phyloP scores from a whole-genome alignment of 2,888 invertebrate species.

The Drosophila fulvimacula region DNA sequence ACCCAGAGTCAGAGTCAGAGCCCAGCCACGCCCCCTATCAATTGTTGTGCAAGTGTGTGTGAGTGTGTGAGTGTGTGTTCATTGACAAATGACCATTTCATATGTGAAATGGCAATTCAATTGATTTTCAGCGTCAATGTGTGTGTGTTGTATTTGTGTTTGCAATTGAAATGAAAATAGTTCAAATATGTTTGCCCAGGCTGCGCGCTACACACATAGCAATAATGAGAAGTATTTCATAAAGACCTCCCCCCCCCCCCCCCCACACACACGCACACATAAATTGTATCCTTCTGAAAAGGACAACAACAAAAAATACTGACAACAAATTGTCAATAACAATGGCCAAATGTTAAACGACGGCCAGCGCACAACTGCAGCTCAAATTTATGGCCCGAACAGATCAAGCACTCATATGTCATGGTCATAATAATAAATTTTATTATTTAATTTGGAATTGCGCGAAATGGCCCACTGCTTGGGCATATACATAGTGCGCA shows the following conservation, averaged over 20 bases:
- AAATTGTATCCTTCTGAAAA: slow-evolving; percentile 56
- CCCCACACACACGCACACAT: slow-evolving; percentile 13
- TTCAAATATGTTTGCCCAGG: slow-evolving; percentile 71
- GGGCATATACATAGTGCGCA: not conserved
- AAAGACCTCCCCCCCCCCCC: slow-evolving; percentile 45
- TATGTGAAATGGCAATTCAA: slow-evolving; percentile 80
- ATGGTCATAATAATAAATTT: slow-evolving; percentile 74
- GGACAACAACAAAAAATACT: slow-evolving; percentile 39
- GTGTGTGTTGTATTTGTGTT: slow-evolving; percentile 43
- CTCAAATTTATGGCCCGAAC: slow-evolving; percentile 69
- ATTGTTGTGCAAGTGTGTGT: slow-evolving; percentile 46
- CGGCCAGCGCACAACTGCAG: slow-evolving; percentile 41
- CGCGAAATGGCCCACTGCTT: slow-evolving; percentile 29
- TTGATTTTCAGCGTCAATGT: slow-evolving; percentile 62
- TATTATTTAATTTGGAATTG: slow-evolving; percentile 67
- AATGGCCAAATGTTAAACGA: slow-evolving; percentile 70
- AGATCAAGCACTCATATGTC: slow-evolving; percentile 71
- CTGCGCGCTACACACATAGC: slow-evolving; percentile 34
- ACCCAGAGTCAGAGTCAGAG: slow-evolving; percentile 11
- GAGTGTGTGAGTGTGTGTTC: slow-evolving; percentile 48
- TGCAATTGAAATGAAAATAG: slow-evolving; percentile 80
- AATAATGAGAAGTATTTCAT: slow-evolving; percentile 78
- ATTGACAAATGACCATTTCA: slow-evolving; percentile 80
- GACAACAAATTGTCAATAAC: slow-evolving; percentile 79
- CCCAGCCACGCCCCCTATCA: slow-evolving; percentile 25